These are phyloP conservation scores for Brachyptera putata DNA, from an alignment of 2,888 invertebrate species.

Conservation along the genomic window DNA sequence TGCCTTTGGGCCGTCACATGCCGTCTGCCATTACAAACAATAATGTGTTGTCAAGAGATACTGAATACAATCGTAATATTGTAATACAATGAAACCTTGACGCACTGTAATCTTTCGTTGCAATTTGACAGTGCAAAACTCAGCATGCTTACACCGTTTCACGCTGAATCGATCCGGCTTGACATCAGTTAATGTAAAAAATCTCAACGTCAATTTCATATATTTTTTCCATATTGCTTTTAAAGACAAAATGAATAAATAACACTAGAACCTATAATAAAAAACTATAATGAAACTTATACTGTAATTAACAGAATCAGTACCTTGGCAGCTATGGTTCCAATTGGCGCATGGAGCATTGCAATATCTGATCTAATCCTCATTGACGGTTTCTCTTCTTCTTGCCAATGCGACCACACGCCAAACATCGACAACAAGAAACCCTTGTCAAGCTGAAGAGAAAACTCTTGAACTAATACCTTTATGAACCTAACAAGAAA, in stretches of 20 bases:
- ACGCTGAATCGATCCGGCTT: too few species aligned
- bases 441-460: conserved; percentile 64
- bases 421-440: conserved; percentile 60
- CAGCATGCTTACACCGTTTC: too few species aligned
- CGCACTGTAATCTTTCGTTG: too few species aligned
- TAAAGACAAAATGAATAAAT: too few species aligned
- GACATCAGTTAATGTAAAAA: too few species aligned
- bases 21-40: background rate
- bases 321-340: conserved; percentile 47
- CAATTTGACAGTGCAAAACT: too few species aligned
- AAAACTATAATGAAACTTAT: background rate
- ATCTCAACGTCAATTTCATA: too few species aligned
- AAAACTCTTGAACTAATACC: conserved; percentile 61
- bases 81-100: too few species aligned
- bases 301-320: background rate
- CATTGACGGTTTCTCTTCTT: conserved; percentile 55
- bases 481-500: conserved; percentile 50
- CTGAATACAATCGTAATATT: too few species aligned
- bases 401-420: conserved; percentile 57
- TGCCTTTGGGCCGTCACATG: conserved; percentile 30
- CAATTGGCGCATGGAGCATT: conserved; percentile 56
- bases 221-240: too few species aligned
- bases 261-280: background rate
- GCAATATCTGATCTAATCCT: conserved; percentile 55
- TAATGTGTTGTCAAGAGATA: too few species aligned